Evolutionary conservation across 2,113 vertebrate species (phyloP), one percentile per base, ranked within the genome.

Genomic region (Tragelaphus buxtoni): DNA sequence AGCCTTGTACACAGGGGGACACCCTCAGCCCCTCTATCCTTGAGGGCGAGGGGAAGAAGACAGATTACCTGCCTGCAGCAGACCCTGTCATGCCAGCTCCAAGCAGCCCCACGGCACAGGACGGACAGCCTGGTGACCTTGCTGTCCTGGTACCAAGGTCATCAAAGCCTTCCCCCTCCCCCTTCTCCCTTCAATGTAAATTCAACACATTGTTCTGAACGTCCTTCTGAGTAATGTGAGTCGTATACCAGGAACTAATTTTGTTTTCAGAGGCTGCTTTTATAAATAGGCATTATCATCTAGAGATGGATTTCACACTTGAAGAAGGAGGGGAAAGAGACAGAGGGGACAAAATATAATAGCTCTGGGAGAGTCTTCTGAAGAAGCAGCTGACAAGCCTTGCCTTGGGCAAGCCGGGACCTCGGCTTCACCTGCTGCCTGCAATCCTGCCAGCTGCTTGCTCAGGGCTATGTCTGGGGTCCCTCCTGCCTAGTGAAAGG

Each of bases 261-360:
- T 83, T 90, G 80, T 63, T 94, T 93, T 79, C 82, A 35, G 86
- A 91, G 55, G 45, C n/a, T 10, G 22, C 28, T 92, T 96, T 76
- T 61, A 90, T 77, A 83, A 96, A 94, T 18, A 83, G 51, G 28
- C 35, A 83, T 88, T 90, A 81, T 87, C 74, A 69, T 83, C 84
- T 45, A 55, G 55, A 92, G 32, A 45, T 32, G 42, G 83, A 91
- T 51, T 60, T 95, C 80, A 74, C 45, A 63, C 42, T 77, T 81
- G 63, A 91, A 35, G 39, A 80, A 61, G 49, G 5, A 13, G 20
- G 13, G 6, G 26, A 55, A 74, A 47, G 49, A 83, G 61, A 56
- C 0, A 16, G 60, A 92, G 65, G 26, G 51, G 56, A 69, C 49
- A 55, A 28, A 20, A 26, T 26, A 12, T 11, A 45, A 17, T 12